Evolutionary conservation across 2,113 vertebrate species (phyloP).

Genomic region (Phalacrocorax carbo): DNA sequence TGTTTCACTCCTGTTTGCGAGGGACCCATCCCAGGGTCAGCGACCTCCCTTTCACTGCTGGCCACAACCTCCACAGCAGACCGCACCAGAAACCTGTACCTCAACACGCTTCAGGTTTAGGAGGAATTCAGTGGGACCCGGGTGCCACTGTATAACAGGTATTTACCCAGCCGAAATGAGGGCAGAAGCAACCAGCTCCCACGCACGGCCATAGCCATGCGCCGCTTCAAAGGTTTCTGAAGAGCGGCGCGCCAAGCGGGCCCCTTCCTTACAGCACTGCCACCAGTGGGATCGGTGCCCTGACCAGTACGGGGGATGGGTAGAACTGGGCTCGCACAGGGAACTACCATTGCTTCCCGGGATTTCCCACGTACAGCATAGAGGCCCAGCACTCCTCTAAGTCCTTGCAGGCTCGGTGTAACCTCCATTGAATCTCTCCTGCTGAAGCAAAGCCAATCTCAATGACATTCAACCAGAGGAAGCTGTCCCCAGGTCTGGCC

Average conservation of each 20-base stretch:
- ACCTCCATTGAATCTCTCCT: not conserved
- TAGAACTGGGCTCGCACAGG: not conserved
- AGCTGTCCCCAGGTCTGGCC: not conserved
- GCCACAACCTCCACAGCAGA: not conserved
- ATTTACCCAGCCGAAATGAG: not conserved
- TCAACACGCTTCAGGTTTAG: not conserved
- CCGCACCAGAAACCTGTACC: not conserved
- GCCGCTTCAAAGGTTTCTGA: not conserved
- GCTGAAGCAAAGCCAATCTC: not conserved
- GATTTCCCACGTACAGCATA: not conserved
- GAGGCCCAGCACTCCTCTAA: not conserved
- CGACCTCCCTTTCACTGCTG: not conserved
- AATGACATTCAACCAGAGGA: not conserved
- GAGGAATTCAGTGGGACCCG: not conserved
- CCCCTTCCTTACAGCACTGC: not conserved
- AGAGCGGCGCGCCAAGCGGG: not conserved
- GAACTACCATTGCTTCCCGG: not conserved
- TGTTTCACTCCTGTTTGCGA: not conserved
- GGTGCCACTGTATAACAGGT: not conserved
- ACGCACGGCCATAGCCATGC: rapidly evolving
- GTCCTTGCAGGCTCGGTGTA: not conserved
- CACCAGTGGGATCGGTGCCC: not conserved
- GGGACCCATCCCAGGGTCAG: not conserved
- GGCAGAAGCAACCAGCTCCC: not conserved
- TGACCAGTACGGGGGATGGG: not conserved